Evolutionary conservation across 1,140 invertebrate genomes (phyloP).

Genomic region (Popillia japonica): DNA sequence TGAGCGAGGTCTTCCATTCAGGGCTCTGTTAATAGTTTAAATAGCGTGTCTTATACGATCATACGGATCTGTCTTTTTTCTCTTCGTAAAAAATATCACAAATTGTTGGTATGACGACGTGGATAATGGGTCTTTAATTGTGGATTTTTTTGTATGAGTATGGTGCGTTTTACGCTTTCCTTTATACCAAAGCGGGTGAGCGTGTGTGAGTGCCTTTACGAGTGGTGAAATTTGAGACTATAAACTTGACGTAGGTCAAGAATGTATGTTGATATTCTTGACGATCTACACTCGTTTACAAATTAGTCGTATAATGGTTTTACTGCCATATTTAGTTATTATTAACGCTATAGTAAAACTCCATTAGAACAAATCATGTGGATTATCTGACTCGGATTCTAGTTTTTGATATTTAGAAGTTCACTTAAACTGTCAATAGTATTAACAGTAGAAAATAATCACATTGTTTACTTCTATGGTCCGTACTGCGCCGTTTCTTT

Average conservation of each 20-base stretch:
- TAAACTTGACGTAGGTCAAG: constrained; percentile 22
- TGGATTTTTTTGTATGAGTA: constrained; percentile 26
- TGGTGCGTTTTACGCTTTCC: too few species aligned
- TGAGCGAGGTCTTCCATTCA: constrained; percentile 22
- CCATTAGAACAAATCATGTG: too few species aligned
- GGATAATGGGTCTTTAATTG: constrained; percentile 29
- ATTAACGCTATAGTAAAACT: too few species aligned
- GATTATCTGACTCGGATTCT: too few species aligned
- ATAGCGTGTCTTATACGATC: constrained; percentile 27
- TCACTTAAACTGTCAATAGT: too few species aligned
- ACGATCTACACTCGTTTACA: background rate
- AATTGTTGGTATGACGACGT: constrained; percentile 12
- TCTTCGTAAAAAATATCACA: constrained; percentile 17
- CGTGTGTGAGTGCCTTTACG: background rate
- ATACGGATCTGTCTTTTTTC: constrained; percentile 21
- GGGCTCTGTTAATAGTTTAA: constrained; percentile 20
- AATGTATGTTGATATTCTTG: background rate
- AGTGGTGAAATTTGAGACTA: constrained; percentile 20
- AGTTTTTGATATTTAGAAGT: too few species aligned
- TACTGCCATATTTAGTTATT: too few species aligned
- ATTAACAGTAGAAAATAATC: too few species aligned
- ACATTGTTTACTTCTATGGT: too few species aligned
- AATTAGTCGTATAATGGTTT: too few species aligned
- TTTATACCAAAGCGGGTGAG: background rate
- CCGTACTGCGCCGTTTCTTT: too few species aligned